Percentiles rank a stretch among this genome's conserved stretches.
Evolutionary conservation across 2,113 vertebrate species (phyloP).

Genomic region (Eublepharis macularius): DNA sequence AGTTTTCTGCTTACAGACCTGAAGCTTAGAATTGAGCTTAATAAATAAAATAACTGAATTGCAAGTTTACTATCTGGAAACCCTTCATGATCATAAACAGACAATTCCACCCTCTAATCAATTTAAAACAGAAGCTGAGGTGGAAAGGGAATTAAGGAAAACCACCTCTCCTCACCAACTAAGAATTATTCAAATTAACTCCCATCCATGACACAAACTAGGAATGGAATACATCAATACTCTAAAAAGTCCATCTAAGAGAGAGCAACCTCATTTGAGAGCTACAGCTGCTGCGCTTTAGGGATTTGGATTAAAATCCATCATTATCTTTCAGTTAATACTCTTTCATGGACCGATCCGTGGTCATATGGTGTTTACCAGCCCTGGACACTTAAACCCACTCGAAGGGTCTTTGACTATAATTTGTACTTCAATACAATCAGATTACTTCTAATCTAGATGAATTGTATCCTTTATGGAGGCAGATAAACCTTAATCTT

Average conservation of each 20-base stretch:
- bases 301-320: slow-evolving; percentile 82
- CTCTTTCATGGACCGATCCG: slow-evolving; percentile 82
- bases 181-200: slow-evolving; percentile 51
- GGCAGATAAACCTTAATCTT: slow-evolving; percentile 79
- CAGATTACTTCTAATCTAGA: slow-evolving; percentile 88
- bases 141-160: slow-evolving; percentile 26
- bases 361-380: slow-evolving; percentile 81
- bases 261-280: slow-evolving; percentile 71
- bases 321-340: slow-evolving; percentile 84
- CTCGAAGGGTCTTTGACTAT: slow-evolving; percentile 79
- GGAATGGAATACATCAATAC: slow-evolving; percentile 44
- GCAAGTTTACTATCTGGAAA: no score
- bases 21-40: no score
- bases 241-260: slow-evolving; percentile 45
- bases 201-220: slow-evolving; percentile 35
- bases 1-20: no score
- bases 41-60: no score
- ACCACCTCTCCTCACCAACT: not conserved
- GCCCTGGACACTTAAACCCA: slow-evolving; percentile 77
- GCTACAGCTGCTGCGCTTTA: slow-evolving; percentile 78
- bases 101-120: not conserved
- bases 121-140: not conserved
- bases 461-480: slow-evolving; percentile 78
- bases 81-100: no score
- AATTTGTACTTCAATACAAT: slow-evolving; percentile 81